Evolutionary conservation across 2,797 vertebrate genomes (phyloP), one percentile per base, ranked within the genome.

Genomic region (Tinamus major): DNA sequence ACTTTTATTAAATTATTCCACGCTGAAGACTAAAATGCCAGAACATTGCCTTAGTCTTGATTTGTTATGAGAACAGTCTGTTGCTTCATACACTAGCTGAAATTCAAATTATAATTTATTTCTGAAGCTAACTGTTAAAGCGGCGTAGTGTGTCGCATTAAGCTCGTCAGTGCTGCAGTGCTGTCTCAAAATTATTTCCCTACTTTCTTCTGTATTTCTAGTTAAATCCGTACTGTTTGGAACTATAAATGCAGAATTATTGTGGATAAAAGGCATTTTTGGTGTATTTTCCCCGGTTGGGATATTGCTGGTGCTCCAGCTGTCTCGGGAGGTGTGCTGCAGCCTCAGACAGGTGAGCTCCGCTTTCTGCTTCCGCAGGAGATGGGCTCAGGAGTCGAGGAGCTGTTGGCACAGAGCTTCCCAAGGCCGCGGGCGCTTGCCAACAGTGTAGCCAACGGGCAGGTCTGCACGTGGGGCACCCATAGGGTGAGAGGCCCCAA

Each of bases 41-140:
- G 35, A 84, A 64, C 4, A 15, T 67, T 89, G 9, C 14, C 6
- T 31, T 49, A 9, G 41, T 33, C 26, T 41, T 78, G 37, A 55
- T 67, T 75, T 62, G 15, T 37, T 91, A 69, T 72, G 27, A n/a
- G 31, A 69, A 33, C 71, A 82, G 23, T 35, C 91, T 3, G 18
- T 56, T 69, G 35, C 62, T 94, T 87, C 55, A 71, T 55, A 62
- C 81, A 4, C 31, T 35, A 48, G 6, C n/a, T 76, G 29, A 62
- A 92, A 79, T 89, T 63, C 29, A 74, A 39, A 74, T 92, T 63
- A 41, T 7, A 63, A 49, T 53, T 46, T 76, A 27, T 64, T 93
- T 84, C 64, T 64, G 48, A 79, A 87, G 31, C 21, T 31, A 29
- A 20, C 44, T 82, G 16, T 85, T 84, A 9, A 61, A 20, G 64